These are phyloP conservation scores for Psilanteris sp. DNA, from an alignment of 1,140 invertebrate genomes.

Conservation along the genomic window DNA sequence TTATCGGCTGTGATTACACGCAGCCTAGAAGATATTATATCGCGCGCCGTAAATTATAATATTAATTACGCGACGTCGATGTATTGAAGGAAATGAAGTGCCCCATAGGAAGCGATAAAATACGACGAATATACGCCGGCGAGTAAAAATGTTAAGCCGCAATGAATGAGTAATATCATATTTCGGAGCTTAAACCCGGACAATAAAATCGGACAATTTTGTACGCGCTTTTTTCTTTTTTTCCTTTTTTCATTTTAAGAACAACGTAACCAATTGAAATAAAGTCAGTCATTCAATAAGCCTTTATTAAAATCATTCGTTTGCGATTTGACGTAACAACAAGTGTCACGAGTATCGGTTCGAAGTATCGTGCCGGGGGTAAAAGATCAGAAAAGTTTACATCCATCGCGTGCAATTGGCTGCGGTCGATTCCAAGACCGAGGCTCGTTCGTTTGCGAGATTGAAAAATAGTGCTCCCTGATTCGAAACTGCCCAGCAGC, in stretches of 20 bases:
- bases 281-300: too few relatives aligned
- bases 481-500: slow-evolving; percentile 48
- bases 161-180: slow-evolving; percentile 5
- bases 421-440: slow-evolving; percentile 36
- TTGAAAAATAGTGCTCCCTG: slow-evolving; percentile 54
- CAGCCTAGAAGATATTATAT: not conserved
- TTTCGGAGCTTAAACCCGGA: slow-evolving; percentile 1
- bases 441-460: slow-evolving; percentile 33
- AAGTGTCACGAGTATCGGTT: slow-evolving; percentile 26
- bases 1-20: slow-evolving; percentile 2
- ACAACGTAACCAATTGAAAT: too few relatives aligned
- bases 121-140: too few relatives aligned
- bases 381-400: slow-evolving; percentile 25
- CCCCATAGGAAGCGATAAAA: not conserved
- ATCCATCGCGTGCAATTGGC: slow-evolving; percentile 21
- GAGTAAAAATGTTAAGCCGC: not conserved
- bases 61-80: slow-evolving; percentile 34
- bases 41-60: slow-evolving; percentile 5
- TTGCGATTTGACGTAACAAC: slow-evolving; percentile 7
- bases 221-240: too few relatives aligned
- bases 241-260: too few relatives aligned
- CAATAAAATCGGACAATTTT: not conserved
- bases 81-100: slow-evolving; percentile 13
- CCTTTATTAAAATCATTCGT: too few relatives aligned
- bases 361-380: slow-evolving; percentile 11